A percentile compares a stretch with the other conserved stretches of the same genome.
phyloP scores from a whole-genome alignment of 2,888 invertebrate genomes.

The Acanthacorydalis orientalis region DNA sequence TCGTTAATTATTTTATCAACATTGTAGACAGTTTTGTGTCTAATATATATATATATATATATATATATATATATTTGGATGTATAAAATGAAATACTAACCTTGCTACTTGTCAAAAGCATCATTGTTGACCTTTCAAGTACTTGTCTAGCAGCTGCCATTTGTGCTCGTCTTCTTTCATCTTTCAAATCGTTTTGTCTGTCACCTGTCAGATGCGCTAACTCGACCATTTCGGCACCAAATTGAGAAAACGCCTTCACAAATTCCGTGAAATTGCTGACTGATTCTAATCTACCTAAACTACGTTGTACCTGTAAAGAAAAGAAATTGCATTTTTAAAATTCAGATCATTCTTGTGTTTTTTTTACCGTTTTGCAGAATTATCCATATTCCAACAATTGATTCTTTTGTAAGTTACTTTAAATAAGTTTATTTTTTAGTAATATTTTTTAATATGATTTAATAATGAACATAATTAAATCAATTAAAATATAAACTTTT shows the following conservation, averaged over 20 bases:
- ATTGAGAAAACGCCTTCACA: conserved; percentile 95
- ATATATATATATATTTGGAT: background rate
- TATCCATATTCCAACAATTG: no score
- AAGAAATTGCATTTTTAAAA: no score
- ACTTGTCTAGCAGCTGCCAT: conserved; percentile 93
- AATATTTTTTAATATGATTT: no score
- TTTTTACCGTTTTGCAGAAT: no score
- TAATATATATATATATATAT: background rate
- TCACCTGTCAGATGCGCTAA: conserved; percentile 83
- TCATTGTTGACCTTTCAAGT: conserved; percentile 88
- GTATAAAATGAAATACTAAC: conserved; percentile 26
- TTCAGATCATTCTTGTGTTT: no score
- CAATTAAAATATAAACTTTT: no score
- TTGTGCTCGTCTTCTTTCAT: conserved; percentile 87
- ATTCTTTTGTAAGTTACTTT: no score
- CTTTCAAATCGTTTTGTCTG: conserved; percentile 69
- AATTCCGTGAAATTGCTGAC: conserved; percentile 92
- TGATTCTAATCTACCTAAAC: conserved; percentile 68
- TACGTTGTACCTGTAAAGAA: conserved; percentile 48
- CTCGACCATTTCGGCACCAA: conserved; percentile 98
- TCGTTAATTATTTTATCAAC: no score
- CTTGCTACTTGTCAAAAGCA: conserved; percentile 93
- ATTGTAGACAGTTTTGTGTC: no score
- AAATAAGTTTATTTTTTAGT: no score
- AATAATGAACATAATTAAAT: no score